Evolutionary conservation across 2,888 invertebrate genomes (phyloP).

Genomic region (Drosophila cognata): DNA sequence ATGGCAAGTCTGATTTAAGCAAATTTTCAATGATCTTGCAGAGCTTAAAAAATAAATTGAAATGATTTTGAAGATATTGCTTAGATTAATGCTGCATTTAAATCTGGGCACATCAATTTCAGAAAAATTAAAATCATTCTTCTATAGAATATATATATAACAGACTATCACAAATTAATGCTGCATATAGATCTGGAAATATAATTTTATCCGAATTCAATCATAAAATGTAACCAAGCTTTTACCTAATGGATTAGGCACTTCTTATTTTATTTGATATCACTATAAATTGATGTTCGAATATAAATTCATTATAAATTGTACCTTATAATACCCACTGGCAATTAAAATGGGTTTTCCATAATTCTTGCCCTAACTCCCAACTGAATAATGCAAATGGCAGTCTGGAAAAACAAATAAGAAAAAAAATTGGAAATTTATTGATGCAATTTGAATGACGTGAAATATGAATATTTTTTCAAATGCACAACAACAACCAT

Average conservation of each 20-base stretch:
- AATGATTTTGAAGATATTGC: not conserved
- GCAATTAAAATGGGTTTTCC: constrained; percentile 17
- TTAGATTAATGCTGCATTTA: not conserved
- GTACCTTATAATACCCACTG: not conserved
- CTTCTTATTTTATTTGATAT: not conserved
- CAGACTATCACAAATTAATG: not conserved
- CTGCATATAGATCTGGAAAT: not conserved
- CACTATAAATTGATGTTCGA: constrained; percentile 2
- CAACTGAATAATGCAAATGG: constrained; percentile 24
- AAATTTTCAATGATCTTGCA: not conserved
- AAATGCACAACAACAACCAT: constrained; percentile 32
- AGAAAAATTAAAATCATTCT: not conserved
- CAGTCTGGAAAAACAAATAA: constrained; percentile 7
- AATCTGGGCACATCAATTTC: not conserved
- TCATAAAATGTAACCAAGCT: not conserved
- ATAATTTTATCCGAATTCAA: not conserved
- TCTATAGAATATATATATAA: not conserved
- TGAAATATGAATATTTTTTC: constrained; percentile 65
- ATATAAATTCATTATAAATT: constrained; percentile 8
- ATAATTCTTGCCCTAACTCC: constrained; percentile 43
- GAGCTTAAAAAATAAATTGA: not conserved
- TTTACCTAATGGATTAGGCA: not conserved
- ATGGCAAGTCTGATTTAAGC: not conserved
- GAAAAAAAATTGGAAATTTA: constrained; percentile 51
- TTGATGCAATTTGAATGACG: constrained; percentile 55